Base-by-base conservation (phyloP, 2,888 invertebrate genomes). In the Ophion ellenae region DNA sequence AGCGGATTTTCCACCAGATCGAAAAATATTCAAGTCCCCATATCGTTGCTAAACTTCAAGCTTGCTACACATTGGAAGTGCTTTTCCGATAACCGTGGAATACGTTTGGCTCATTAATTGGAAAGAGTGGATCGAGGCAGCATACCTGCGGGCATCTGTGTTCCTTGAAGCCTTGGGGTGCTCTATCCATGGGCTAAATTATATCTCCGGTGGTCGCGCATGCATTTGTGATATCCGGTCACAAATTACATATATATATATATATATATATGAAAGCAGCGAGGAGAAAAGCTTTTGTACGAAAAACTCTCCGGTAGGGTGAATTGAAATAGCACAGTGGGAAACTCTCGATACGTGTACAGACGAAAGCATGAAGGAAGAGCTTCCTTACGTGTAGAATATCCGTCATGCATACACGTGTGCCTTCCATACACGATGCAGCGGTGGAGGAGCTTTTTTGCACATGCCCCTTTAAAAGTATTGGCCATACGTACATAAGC, bases 291-390 rank as follows among this genome's bases (percentile, higher is more conserved):
- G 24, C 24, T 24, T 24, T 24, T 24, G 24, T 24, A 53, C 17
- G 74, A 81, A 77, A 86, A 82, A 83, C 79, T 79, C 81, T 77
- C 53, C 63, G 84, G 79, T 76, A 86, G 82, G 83, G 79, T 70
- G 86, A 85, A 83, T 83, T 83, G 84, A 84, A 81, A 84, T 81
- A 71, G 57, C 71, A 57, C 71, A 61, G 69, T 40, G 76, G n/a
- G 53, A 57, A 61, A 80, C 63, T 70, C 40, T 45, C 80, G 61
- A 24, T 76, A 32, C 57, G 57, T 74, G 20, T 40, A 5, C 24
- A 59, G 66, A 24, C n/a, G 40, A 40, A 1, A 20, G 59, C 28
- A 69, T 63, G n/a, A 36, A 70, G 14, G 67, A 40, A 9, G 9
- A 40, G 40, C 40, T 40, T 9, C 40, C 9, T 9, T 64, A 45